Conservation (phyloP, 2,113 vertebrate genomes). For the Callaeas wilsoni region DNA sequence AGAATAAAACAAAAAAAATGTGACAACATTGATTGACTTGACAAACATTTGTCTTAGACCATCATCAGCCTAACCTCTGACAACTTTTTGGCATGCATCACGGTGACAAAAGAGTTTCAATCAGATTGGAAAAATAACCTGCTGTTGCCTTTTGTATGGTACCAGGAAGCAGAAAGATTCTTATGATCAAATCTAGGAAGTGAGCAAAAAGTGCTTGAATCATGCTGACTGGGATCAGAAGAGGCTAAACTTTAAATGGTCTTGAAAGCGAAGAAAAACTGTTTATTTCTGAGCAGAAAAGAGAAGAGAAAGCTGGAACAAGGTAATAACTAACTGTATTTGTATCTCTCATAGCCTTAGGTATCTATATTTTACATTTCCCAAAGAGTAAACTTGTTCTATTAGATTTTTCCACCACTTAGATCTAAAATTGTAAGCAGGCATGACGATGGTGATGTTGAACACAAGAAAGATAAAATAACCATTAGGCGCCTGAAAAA, state of each 20-base stretch:
- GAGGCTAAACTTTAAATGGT: background rate
- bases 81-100: background rate
- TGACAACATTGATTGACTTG: background rate
- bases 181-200: background rate
- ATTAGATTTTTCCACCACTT: constrained; percentile 32
- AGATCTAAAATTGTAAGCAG: background rate
- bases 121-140: background rate
- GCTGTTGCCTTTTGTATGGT: background rate
- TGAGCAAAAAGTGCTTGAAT: background rate
- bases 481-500: constrained; percentile 7
- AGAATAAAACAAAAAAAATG: background rate
- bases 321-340: constrained; percentile 17
- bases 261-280: background rate
- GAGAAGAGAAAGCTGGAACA: background rate
- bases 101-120: background rate
- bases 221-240: background rate
- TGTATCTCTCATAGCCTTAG: background rate
- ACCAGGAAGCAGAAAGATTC: background rate
- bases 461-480: constrained; percentile 28
- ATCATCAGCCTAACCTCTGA: background rate
- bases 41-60: background rate
- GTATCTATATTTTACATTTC: background rate
- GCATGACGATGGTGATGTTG: background rate
- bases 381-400: constrained; percentile 3
- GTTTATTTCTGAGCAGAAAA: background rate